Evolutionary conservation across 2,113 vertebrate species (phyloP).

Genomic region (Ictalurus furcatus): DNA sequence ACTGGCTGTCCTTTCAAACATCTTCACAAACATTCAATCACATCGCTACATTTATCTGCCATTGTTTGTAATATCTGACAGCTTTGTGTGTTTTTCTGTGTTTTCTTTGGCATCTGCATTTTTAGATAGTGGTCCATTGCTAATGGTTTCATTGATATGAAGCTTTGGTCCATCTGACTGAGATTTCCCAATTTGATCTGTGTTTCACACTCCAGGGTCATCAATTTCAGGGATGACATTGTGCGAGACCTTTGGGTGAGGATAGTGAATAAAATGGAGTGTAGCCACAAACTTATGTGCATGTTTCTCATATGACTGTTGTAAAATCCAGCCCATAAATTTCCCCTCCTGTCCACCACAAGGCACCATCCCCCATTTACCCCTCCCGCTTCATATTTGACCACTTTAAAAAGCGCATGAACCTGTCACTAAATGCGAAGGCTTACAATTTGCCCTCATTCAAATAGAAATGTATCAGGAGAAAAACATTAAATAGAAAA

Average conservation of each 20-base stretch:
- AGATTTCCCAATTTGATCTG: not conserved
- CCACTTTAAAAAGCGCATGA: not conserved
- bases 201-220: not conserved
- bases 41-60: not conserved
- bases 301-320: not conserved
- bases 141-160: not conserved
- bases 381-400: not conserved
- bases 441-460: not conserved
- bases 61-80: not conserved
- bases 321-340: not conserved
- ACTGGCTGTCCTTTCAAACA: not conserved
- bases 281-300: not conserved
- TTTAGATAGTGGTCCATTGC: not conserved
- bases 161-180: not conserved
- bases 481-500: not conserved
- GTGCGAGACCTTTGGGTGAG: not conserved
- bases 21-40: not conserved
- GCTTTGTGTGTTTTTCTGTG: not conserved
- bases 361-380: not conserved
- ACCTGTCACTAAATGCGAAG: not conserved
- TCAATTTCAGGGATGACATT: not conserved
- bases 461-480: not conserved
- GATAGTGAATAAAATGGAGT: not conserved
- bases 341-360: not conserved
- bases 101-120: not conserved